phyloP scores from a whole-genome alignment of 2,113 vertebrate species.

The Apaloderma vittatum region DNA sequence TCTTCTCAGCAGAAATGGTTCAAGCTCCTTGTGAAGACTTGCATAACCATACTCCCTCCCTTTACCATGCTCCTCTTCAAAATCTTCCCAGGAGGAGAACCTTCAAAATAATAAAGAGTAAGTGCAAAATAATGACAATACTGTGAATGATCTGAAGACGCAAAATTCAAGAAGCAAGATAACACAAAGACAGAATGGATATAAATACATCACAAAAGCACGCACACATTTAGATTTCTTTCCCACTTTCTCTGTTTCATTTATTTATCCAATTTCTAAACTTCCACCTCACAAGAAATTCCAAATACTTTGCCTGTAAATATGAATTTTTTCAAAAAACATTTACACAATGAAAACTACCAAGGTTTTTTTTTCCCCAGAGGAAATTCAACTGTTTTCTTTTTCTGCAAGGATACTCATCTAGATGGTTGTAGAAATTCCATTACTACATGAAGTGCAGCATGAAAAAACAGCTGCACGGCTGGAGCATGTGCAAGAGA shows the following conservation, averaged over 20 bases:
- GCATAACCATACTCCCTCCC: slow-evolving; percentile 96
- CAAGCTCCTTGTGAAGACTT: slow-evolving; percentile 97
- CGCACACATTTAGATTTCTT: neutral
- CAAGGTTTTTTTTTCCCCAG: neutral
- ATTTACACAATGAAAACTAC: neutral
- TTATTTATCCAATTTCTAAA: neutral
- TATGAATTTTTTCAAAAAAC: neutral
- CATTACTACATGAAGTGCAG: neutral
- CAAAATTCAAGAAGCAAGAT: neutral
- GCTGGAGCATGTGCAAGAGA: neutral
- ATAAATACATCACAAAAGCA: neutral
- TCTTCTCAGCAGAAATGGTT: slow-evolving; percentile 94
- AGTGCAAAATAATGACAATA: neutral
- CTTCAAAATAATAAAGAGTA: slow-evolving; percentile 73
- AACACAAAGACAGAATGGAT: neutral
- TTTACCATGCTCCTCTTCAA: slow-evolving; percentile 98
- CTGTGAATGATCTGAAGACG: neutral
- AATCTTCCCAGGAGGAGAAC: slow-evolving; percentile 97
- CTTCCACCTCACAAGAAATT: neutral
- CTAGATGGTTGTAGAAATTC: neutral
- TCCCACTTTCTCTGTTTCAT: neutral
- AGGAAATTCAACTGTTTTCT: neutral
- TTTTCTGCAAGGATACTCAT: neutral
- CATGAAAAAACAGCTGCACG: neutral
- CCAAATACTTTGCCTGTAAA: neutral